These are phyloP conservation scores for Hemibagrus wyckioides DNA, from an alignment of 2,113 vertebrate genomes.

Conservation along the genomic window DNA sequence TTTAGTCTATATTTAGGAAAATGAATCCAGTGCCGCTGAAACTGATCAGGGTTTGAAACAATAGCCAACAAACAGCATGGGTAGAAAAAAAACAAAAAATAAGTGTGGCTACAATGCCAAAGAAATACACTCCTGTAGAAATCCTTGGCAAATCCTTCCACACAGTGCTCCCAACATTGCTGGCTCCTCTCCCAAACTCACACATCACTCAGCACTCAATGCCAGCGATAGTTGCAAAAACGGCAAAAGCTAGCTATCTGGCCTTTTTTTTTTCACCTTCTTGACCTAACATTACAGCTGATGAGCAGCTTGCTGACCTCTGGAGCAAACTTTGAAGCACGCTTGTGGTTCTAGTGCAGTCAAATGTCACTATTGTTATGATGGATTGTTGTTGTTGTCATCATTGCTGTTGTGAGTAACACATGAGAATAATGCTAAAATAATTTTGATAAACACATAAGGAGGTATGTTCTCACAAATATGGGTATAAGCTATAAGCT, in stretches of 20 bases:
- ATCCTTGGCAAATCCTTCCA: not conserved
- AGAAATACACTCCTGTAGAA: not conserved
- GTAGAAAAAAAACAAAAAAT: not conserved
- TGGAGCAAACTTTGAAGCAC: not conserved
- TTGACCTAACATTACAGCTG: not conserved
- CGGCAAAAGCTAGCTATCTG: slow-evolving; percentile 12
- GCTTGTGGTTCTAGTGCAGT: not conserved
- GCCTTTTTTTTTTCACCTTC: slow-evolving; percentile 3
- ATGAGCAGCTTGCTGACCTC: not conserved
- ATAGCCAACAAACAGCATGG: not conserved
- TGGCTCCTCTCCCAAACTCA: not conserved
- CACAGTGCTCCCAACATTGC: not conserved
- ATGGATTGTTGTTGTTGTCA: not conserved
- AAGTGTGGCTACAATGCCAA: not conserved
- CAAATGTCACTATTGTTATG: not conserved
- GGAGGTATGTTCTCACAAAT: too few relatives aligned
- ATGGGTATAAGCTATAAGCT: not conserved
- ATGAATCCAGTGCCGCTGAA: not conserved
- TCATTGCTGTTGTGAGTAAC: not conserved
- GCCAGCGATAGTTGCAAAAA: slow-evolving; percentile 2
- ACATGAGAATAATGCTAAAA: not conserved
- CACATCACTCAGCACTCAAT: not conserved
- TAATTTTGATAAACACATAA: not conserved
- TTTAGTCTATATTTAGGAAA: not conserved
- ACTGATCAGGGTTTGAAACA: not conserved